phyloP scores from a whole-genome alignment of 2,797 vertebrate genomes.

The Melopsittacus undulatus region DNA sequence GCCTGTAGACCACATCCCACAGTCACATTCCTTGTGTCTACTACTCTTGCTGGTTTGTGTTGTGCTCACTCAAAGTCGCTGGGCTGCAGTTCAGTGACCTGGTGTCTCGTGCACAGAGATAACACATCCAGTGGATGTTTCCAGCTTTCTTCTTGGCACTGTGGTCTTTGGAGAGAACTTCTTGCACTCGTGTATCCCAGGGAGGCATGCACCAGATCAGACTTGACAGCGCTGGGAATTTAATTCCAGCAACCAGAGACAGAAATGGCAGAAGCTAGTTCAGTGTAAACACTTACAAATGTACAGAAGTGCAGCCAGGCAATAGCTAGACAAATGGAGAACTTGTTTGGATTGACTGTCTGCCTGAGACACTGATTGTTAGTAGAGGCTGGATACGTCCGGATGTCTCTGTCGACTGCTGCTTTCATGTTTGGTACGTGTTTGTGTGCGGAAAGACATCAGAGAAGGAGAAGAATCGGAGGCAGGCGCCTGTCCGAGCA shows the following conservation, averaged over 20 bases:
- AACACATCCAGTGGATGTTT: slow-evolving; percentile 19
- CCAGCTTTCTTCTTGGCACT: slow-evolving; percentile 43
- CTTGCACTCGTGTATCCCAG: background rate
- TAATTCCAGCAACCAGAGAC: slow-evolving; percentile 62
- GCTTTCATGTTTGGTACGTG: slow-evolving; percentile 63
- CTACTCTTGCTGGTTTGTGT: background rate
- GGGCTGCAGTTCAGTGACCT: slow-evolving; percentile 35
- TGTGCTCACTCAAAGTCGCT: background rate
- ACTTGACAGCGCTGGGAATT: slow-evolving; percentile 61
- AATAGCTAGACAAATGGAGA: slow-evolving; percentile 50
- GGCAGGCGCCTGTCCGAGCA: background rate
- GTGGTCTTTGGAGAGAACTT: background rate
- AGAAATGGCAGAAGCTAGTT: slow-evolving; percentile 72
- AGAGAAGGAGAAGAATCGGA: slow-evolving; percentile 33
- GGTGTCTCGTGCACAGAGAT: slow-evolving; percentile 27
- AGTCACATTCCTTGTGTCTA: slow-evolving; percentile 8
- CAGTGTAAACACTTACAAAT: slow-evolving; percentile 71
- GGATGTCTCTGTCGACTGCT: slow-evolving; percentile 57
- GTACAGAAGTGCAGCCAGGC: slow-evolving; percentile 64
- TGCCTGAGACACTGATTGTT: slow-evolving; percentile 69
- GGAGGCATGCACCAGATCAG: slow-evolving; percentile 47
- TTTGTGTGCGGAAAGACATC: slow-evolving; percentile 57
- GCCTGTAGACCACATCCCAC: background rate
- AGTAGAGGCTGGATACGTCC: slow-evolving; percentile 51
- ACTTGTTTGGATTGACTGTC: slow-evolving; percentile 71